Percentiles rank a stretch among this genome's conserved stretches.
Conservation (phyloP, 2,888 invertebrate genomes). For the Dasypogon diadema region DNA sequence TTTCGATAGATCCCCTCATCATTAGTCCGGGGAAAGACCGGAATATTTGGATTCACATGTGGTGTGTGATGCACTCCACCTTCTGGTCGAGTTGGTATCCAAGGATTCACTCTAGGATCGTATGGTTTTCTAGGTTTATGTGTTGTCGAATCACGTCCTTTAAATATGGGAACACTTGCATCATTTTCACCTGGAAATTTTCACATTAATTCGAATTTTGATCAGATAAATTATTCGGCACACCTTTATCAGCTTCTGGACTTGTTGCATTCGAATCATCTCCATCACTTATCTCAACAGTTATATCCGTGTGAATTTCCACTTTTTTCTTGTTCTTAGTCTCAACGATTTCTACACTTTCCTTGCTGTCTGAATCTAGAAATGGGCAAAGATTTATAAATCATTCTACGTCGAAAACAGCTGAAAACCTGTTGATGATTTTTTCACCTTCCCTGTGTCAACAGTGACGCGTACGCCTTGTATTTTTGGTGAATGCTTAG, state of each 20-base stretch:
- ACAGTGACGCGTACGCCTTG: conserved; percentile 69
- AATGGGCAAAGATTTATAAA: conserved; percentile 25
- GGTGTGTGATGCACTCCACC: conserved; percentile 58
- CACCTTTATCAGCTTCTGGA: conserved; percentile 64
- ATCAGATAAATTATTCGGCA: background rate
- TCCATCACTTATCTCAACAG: conserved; percentile 67
- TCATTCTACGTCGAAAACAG: background rate
- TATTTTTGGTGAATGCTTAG: conserved; percentile 64
- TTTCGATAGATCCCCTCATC: conserved; percentile 62
- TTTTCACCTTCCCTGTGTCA: conserved; percentile 66
- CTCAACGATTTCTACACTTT: conserved; percentile 67
- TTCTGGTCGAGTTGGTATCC: conserved; percentile 59
- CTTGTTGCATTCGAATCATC: conserved; percentile 64
- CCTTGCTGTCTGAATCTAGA: conserved; percentile 64
- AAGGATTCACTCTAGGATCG: conserved; percentile 63
- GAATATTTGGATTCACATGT: conserved; percentile 62
- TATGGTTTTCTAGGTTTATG: conserved; percentile 62
- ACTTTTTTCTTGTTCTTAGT: conserved; percentile 66
- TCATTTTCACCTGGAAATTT: conserved; percentile 62
- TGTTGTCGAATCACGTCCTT: conserved; percentile 62
- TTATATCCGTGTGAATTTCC: conserved; percentile 68
- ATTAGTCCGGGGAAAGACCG: conserved; percentile 61
- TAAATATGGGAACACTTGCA: conserved; percentile 67
- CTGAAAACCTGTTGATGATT: conserved; percentile 64
- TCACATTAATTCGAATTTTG: background rate